phyloP scores from a whole-genome alignment of 2,113 vertebrate genomes.

The human (Homo sapiens) region DNA sequence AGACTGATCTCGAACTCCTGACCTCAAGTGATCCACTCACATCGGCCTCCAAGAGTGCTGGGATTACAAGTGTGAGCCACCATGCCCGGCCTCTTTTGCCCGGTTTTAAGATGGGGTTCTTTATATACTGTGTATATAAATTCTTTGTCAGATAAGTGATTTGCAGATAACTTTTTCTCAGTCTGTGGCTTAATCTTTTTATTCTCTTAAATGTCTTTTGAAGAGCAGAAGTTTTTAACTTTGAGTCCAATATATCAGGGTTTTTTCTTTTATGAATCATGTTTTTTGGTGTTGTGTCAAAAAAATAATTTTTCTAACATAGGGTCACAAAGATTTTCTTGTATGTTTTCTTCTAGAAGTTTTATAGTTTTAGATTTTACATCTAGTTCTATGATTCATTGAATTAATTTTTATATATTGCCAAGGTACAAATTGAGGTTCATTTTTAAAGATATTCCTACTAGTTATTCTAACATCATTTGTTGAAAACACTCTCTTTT shows the following conservation, averaged over 20 bases:
- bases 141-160: neutral
- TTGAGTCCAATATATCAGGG: neutral
- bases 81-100: too few species aligned
- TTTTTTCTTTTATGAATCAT: neutral
- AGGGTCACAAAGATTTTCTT: neutral
- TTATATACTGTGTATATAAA: neutral
- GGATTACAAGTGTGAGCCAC: neutral
- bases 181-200: neutral
- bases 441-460: neutral
- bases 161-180: neutral
- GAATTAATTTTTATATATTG: conserved; percentile 17
- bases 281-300: neutral
- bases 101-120: neutral
- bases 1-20: too few species aligned
- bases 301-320: neutral
- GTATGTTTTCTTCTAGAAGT: neutral
- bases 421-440: neutral
- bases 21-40: neutral
- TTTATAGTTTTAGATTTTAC: neutral
- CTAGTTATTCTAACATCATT: neutral
- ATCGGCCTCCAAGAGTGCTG: neutral
- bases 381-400: neutral
- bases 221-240: conserved; percentile 36
- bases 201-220: neutral
- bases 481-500: neutral